A percentile compares a stretch with the other conserved stretches of the same genome.
phyloP scores from a whole-genome alignment of 2,888 invertebrate species.

The Mimas tiliae region DNA sequence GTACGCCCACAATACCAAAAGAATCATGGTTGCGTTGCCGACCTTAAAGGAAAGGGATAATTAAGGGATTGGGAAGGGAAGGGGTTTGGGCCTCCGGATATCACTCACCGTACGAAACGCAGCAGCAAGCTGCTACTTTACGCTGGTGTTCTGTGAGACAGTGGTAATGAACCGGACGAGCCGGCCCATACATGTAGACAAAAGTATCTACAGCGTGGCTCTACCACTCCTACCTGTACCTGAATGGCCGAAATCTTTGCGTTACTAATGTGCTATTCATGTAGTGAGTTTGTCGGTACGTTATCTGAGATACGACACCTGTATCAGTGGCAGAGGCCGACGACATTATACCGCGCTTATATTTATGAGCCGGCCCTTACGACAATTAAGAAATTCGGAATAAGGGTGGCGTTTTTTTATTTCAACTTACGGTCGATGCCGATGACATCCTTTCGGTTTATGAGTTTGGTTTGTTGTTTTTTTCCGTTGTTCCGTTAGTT shows the following conservation, averaged over 20 bases:
- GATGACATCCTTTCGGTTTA: slow-evolving; percentile 27
- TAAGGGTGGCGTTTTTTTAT: slow-evolving; percentile 24
- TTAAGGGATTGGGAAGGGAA: too few relatives aligned
- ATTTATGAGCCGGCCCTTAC: slow-evolving; percentile 73
- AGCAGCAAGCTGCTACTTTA: too few relatives aligned
- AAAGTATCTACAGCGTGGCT: too few relatives aligned
- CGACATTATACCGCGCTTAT: slow-evolving; percentile 76
- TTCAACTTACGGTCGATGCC: slow-evolving; percentile 27
- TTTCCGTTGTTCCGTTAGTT: slow-evolving; percentile 13
- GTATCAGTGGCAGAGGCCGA: slow-evolving; percentile 79
- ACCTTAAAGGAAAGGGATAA: too few relatives aligned
- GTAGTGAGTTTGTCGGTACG: slow-evolving; percentile 74
- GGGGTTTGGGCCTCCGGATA: too few relatives aligned
- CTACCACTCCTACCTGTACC: slow-evolving; percentile 19
- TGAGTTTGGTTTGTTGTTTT: slow-evolving; percentile 18
- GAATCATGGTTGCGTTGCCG: too few relatives aligned
- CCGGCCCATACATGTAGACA: not conserved
- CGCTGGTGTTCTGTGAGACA: too few relatives aligned
- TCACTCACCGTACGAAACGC: too few relatives aligned
- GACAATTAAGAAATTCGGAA: slow-evolving; percentile 64
- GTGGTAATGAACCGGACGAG: too few relatives aligned
- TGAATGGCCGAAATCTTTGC: slow-evolving; percentile 49
- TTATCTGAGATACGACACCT: slow-evolving; percentile 78
- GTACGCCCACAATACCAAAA: too few relatives aligned
- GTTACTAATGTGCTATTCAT: slow-evolving; percentile 81